Percentiles rank a stretch among this genome's conserved stretches.
These are phyloP conservation scores for Subanguina moxae DNA, from an alignment of 1,140 invertebrate species.

Conservation along the genomic window DNA sequence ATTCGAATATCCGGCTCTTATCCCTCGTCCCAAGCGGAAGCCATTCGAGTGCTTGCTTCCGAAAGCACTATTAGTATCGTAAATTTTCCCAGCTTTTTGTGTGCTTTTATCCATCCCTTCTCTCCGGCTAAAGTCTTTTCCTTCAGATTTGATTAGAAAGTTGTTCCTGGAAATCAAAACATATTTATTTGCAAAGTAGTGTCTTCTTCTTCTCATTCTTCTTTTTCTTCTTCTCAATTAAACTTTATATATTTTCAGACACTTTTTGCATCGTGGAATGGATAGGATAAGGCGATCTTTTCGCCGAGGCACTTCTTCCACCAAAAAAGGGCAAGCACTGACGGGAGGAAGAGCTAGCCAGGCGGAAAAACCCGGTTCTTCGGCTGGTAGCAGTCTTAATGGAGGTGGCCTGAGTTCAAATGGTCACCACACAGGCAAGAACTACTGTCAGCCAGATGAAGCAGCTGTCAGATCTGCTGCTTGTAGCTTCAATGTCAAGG, in stretches of 20 bases:
- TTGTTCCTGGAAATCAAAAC: no score
- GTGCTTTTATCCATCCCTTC: no score
- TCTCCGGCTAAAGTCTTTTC: no score
- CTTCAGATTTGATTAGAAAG: no score
- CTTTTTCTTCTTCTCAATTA: no score
- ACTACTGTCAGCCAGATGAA: conserved; percentile 97
- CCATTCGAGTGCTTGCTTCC: no score
- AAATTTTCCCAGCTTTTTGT: no score
- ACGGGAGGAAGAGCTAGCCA: conserved; percentile 59
- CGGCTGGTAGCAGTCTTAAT: conserved; percentile 5
- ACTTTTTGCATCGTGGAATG: conserved; percentile 66
- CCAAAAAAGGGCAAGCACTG: conserved; percentile 68
- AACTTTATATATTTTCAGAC: conserved; percentile 33
- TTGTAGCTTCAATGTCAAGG: conserved; percentile 92
- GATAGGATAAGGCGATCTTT: conserved; percentile 83
- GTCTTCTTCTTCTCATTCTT: no score
- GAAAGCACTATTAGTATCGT: no score
- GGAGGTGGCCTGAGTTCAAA: conserved; percentile 1
- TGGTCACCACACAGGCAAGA: conserved; percentile 74
- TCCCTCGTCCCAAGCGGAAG: no score
- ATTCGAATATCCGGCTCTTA: no score
- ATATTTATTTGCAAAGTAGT: no score
- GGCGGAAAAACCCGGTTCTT: conserved; percentile 10
- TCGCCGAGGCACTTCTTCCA: conserved; percentile 79
- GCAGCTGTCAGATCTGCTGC: conserved; percentile 85